Percentiles rank a stretch among this genome's conserved stretches.
These are phyloP conservation scores for Sinosuthora webbiana DNA, from an alignment of 2,113 vertebrate genomes.

Conservation along the genomic window DNA sequence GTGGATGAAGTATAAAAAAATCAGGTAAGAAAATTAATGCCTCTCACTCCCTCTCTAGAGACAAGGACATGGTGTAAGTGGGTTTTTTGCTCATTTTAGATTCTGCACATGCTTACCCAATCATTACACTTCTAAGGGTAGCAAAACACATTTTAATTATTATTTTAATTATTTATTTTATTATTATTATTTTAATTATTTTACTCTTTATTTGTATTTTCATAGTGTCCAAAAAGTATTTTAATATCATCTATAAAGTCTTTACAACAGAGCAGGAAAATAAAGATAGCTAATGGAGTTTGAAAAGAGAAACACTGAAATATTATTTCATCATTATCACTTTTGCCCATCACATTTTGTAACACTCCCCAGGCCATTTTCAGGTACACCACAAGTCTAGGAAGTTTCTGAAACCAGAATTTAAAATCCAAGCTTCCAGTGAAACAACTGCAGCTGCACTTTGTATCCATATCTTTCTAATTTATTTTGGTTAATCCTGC, in stretches of 20 bases:
- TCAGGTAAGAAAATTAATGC: background rate
- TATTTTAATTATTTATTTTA: background rate
- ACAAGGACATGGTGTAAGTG: background rate
- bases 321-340: background rate
- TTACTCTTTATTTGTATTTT: background rate
- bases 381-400: background rate
- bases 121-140: background rate
- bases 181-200: background rate
- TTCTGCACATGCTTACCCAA: background rate
- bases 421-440: background rate
- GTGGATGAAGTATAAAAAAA: background rate
- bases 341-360: background rate
- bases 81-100: background rate
- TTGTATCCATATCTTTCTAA: background rate
- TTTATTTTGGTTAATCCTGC: background rate
- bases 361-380: background rate
- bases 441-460: background rate
- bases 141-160: background rate
- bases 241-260: background rate
- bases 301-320: background rate
- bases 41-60: background rate
- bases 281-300: background rate
- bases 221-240: background rate
- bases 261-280: background rate
- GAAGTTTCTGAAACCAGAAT: background rate